Conservation (phyloP, 2,888 invertebrate genomes). For the Andrena trimmerana region DNA sequence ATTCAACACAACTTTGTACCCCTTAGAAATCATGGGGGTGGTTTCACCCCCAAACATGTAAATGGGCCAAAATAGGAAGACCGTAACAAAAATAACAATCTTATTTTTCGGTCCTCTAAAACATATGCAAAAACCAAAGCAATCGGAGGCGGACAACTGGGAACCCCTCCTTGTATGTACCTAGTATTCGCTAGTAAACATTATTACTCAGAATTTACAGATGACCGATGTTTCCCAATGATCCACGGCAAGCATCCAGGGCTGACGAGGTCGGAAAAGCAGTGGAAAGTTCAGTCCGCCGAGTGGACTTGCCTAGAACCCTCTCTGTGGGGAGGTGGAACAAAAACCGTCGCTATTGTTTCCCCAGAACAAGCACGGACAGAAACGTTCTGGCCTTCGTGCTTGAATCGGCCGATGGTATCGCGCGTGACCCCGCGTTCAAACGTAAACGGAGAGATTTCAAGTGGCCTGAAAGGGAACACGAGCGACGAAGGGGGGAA, state of each 20-base stretch:
- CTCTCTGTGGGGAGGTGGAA: slow-evolving; percentile 9
- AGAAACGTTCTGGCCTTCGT: slow-evolving; percentile 57
- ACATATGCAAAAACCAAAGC: no score
- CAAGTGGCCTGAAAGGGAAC: slow-evolving; percentile 30
- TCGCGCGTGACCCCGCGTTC: slow-evolving; percentile 66
- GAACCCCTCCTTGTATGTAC: no score
- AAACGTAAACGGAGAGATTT: slow-evolving; percentile 54
- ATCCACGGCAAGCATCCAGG: not conserved
- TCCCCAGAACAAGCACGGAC: slow-evolving; percentile 63
- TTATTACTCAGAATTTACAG: no score
- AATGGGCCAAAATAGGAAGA: no score
- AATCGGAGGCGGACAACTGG: no score
- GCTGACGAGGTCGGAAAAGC: slow-evolving; percentile 7
- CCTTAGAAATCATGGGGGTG: no score
- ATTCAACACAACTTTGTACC: no score
- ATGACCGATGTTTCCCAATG: not conserved
- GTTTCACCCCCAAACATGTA: no score
- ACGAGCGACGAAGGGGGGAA: not conserved
- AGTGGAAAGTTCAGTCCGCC: slow-evolving; percentile 37
- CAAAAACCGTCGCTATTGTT: slow-evolving; percentile 59
- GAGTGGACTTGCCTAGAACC: slow-evolving; percentile 33
- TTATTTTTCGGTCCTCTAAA: no score
- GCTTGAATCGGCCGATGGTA: slow-evolving; percentile 65
- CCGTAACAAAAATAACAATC: no score
- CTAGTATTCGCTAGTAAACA: no score